A percentile compares a stretch with the other conserved stretches of the same genome.
Evolutionary conservation across 2,113 vertebrate genomes (phyloP).

Genomic region (Eretmodus cyanostictus): DNA sequence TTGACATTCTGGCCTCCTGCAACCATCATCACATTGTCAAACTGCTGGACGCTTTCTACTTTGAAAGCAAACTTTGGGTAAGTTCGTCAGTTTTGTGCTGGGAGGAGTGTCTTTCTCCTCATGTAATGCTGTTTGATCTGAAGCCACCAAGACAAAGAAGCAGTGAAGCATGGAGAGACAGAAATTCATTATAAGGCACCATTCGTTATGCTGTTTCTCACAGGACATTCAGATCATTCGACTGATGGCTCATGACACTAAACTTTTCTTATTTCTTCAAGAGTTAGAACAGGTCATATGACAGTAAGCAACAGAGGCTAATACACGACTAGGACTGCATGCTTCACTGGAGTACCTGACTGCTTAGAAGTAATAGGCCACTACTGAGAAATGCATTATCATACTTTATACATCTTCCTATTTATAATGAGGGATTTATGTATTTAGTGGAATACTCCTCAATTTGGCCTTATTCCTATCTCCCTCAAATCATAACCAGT

Average conservation of each 20-base stretch:
- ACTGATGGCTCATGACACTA: not conserved
- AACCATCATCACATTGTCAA: slow-evolving; percentile 94
- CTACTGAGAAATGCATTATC: not conserved
- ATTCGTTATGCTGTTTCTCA: not conserved
- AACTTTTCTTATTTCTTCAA: not conserved
- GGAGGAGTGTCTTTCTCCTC: not conserved
- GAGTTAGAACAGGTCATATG: not conserved
- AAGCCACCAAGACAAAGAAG: slow-evolving; percentile 1
- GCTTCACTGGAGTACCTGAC: not conserved
- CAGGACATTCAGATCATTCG: not conserved
- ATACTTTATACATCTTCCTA: not conserved
- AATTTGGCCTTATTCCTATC: not conserved
- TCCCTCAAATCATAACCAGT: not conserved
- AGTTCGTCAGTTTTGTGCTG: slow-evolving; percentile 27
- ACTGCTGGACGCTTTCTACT: slow-evolving; percentile 96
- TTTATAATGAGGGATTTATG: not conserved
- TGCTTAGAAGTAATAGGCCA: not conserved
- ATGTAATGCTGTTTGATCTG: slow-evolving; percentile 1
- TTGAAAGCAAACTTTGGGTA: slow-evolving; percentile 96
- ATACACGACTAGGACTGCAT: not conserved
- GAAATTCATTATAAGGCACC: not conserved
- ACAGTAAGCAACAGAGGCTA: not conserved
- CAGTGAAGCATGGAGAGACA: not conserved
- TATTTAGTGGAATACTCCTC: not conserved
- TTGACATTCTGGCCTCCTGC: slow-evolving; percentile 96